Evolutionary conservation across 2,113 vertebrate genomes (phyloP).

Genomic region (Oplegnathus fasciatus): DNA sequence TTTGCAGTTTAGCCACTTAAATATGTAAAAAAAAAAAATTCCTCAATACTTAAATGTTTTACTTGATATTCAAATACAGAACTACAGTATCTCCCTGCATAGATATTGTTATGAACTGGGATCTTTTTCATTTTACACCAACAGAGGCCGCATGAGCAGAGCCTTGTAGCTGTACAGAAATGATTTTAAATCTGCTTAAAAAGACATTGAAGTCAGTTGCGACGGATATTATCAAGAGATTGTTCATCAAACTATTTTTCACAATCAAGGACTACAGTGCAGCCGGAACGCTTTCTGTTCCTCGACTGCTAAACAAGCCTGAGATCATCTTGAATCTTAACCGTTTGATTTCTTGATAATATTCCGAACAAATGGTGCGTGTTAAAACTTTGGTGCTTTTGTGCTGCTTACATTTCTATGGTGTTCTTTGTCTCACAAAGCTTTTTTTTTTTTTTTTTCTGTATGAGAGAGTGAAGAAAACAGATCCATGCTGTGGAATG

Average conservation of each 20-base stretch:
- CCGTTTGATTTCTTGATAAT: slow-evolving; percentile 59
- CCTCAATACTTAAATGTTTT: slow-evolving; percentile 60
- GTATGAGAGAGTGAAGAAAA: slow-evolving; percentile 56
- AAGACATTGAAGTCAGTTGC: slow-evolving; percentile 45
- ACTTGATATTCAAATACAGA: slow-evolving; percentile 64
- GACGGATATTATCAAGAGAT: slow-evolving; percentile 64
- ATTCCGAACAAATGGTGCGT: slow-evolving; percentile 53
- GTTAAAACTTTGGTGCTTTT: slow-evolving; percentile 73
- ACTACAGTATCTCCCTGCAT: slow-evolving; percentile 52
- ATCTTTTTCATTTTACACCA: slow-evolving; percentile 53
- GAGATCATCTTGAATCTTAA: slow-evolving; percentile 39
- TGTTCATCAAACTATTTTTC: slow-evolving; percentile 25
- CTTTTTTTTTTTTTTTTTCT: slow-evolving; percentile 30
- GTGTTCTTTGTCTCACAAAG: slow-evolving; percentile 66
- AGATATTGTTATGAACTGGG: slow-evolving; percentile 49
- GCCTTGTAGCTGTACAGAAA: slow-evolving; percentile 71
- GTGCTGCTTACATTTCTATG: slow-evolving; percentile 77
- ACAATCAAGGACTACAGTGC: slow-evolving; percentile 20
- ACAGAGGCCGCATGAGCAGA: slow-evolving; percentile 68
- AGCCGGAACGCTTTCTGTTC: neutral
- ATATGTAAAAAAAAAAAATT: slow-evolving; percentile 45
- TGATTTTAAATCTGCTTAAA: slow-evolving; percentile 54
- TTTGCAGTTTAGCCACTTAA: slow-evolving; percentile 74
- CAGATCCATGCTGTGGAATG: slow-evolving; percentile 72
- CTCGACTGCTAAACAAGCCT: slow-evolving; percentile 40